phyloP scores from a whole-genome alignment of 2,797 vertebrate genomes.

The Meriones psammophilus region DNA sequence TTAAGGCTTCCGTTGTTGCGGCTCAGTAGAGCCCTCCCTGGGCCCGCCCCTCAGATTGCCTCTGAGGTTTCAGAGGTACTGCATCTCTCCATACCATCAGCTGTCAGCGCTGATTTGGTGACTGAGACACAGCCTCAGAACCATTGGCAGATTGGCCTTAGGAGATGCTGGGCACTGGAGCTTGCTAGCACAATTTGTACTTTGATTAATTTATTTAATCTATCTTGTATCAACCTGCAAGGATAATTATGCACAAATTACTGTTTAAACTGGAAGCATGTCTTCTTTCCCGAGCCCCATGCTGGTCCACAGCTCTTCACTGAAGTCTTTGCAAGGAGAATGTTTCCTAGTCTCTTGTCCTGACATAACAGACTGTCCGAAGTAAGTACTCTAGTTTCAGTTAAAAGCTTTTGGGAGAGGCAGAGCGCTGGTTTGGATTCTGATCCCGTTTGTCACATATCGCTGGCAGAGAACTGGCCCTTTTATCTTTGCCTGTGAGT shows the following conservation, averaged over 20 bases:
- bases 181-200: constrained; percentile 68
- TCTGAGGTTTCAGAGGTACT: background rate
- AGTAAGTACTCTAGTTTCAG: background rate
- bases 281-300: background rate
- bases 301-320: background rate
- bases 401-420: constrained; percentile 44
- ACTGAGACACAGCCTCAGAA: constrained; percentile 12
- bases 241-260: constrained; percentile 71
- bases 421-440: constrained; percentile 31
- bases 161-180: constrained; percentile 37
- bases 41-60: background rate
- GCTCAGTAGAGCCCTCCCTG: background rate
- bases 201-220: constrained; percentile 80
- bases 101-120: constrained; percentile 54
- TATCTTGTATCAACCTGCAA: constrained; percentile 73
- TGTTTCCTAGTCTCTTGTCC: background rate
- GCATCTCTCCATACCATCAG: background rate
- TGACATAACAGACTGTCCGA: background rate
- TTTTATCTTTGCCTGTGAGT: constrained; percentile 42
- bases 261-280: constrained; percentile 58
- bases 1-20: constrained; percentile 48
- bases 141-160: constrained; percentile 34
- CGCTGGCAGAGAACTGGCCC: background rate
- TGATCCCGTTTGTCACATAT: background rate
- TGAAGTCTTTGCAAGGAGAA: background rate